Percentiles rank a stretch among this genome's conserved stretches.
Conservation (phyloP, 2,888 invertebrate genomes). For the Polymixis lichenea region DNA sequence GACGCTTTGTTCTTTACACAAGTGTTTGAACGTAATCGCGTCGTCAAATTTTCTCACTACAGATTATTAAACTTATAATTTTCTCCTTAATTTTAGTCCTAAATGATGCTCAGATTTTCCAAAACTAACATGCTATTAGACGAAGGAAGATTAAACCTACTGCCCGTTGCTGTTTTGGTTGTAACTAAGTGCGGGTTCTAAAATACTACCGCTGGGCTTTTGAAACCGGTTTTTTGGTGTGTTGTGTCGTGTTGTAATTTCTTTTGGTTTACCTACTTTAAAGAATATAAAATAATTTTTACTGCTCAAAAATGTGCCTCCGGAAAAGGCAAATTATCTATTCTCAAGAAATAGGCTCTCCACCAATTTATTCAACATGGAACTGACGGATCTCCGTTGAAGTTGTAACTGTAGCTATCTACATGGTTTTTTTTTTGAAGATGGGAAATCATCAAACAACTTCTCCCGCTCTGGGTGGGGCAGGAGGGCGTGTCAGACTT, state of each 20-base stretch:
- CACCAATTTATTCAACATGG: too few species aligned
- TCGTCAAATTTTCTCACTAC: slow-evolving; percentile 17
- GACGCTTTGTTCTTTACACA: neutral
- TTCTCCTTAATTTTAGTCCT: slow-evolving; percentile 12
- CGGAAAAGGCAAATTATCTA: neutral
- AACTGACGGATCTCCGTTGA: neutral
- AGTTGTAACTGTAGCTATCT: neutral
- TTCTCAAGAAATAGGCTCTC: neutral
- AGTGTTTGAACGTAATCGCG: slow-evolving; percentile 19
- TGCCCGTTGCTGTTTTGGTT: neutral
- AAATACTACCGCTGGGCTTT: too few species aligned
- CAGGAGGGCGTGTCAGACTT: too few species aligned
- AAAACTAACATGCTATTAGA: too few species aligned
- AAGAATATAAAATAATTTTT: neutral
- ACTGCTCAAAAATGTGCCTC: neutral
- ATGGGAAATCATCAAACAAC: too few species aligned
- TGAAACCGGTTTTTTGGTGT: neutral
- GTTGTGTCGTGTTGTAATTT: too few species aligned
- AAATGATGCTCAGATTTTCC: too few species aligned
- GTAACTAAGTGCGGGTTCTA: neutral
- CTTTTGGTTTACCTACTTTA: neutral
- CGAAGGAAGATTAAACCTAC: neutral
- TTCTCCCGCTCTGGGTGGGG: too few species aligned
- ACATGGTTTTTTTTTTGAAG: too few species aligned
- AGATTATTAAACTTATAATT: slow-evolving; percentile 22